phyloP scores from a whole-genome alignment of 2,888 invertebrate genomes.

The Chironomus riparius region DNA sequence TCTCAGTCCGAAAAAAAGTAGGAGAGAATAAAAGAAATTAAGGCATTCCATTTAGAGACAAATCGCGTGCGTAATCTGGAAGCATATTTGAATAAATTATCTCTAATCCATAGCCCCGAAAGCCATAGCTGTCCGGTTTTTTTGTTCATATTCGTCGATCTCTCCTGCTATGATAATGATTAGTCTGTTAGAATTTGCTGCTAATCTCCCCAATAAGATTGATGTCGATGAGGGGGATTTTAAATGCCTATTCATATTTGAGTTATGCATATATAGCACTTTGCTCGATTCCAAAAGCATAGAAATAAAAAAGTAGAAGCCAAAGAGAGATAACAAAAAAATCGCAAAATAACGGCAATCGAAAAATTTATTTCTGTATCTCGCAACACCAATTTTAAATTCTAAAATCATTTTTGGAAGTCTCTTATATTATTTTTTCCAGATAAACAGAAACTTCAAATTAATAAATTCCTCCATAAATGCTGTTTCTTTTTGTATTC shows the following conservation, averaged over 20 bases:
- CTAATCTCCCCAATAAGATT: not conserved
- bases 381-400: not conserved
- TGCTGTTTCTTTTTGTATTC: not conserved
- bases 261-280: not conserved
- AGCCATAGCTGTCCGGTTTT: not conserved
- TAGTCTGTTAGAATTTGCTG: not conserved
- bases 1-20: not conserved
- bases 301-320: too few species aligned
- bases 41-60: slow-evolving; percentile 11
- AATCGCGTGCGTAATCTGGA: slow-evolving; percentile 24
- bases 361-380: not conserved
- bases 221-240: not conserved
- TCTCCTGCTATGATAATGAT: not conserved
- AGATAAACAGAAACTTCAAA: not conserved
- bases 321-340: not conserved
- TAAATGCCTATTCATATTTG: not conserved
- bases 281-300: too few species aligned
- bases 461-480: not conserved
- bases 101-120: not conserved
- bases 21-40: not conserved
- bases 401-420: not conserved
- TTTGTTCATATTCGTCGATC: not conserved
- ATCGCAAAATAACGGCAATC: not conserved
- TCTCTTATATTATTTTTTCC: not conserved
- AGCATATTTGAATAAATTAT: slow-evolving; percentile 25